phyloP scores from a whole-genome alignment of 2,797 vertebrate genomes.

The Mormyrops attenuatus region DNA sequence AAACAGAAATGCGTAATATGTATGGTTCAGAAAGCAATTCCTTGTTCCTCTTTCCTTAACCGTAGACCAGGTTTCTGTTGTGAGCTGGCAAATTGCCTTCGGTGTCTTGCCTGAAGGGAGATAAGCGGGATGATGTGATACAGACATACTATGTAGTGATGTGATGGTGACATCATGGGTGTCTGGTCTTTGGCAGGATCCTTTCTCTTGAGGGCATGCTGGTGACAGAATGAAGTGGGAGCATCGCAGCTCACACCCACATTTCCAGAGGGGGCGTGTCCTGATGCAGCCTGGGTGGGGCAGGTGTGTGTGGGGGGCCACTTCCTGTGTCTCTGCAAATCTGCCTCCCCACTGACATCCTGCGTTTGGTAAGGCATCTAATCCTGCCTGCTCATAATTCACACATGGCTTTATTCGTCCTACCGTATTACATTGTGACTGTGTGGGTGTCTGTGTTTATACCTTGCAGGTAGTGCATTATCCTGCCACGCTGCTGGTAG shows the following conservation, averaged over 20 bases:
- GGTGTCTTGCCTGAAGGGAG: neutral
- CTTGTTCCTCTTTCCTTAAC: neutral
- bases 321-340: constrained; percentile 37
- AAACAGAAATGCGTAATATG: neutral
- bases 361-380: constrained; percentile 29
- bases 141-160: neutral
- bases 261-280: constrained; percentile 54
- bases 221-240: constrained; percentile 55
- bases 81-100: neutral
- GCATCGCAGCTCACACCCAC: constrained; percentile 45
- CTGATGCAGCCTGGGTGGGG: constrained; percentile 51
- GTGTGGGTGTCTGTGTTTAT: constrained; percentile 24
- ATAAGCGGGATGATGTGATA: neutral
- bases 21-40: neutral
- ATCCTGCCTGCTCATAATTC: neutral
- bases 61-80: neutral
- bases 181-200: constrained; percentile 10
- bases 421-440: neutral
- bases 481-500: constrained; percentile 34
- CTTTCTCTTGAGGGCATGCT: constrained; percentile 52
- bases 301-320: constrained; percentile 48
- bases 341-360: constrained; percentile 56
- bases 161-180: neutral
- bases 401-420: neutral
- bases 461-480: constrained; percentile 25